Base-by-base conservation (phyloP, 1,140 invertebrate species). In the Caerostris darwini region DNA sequence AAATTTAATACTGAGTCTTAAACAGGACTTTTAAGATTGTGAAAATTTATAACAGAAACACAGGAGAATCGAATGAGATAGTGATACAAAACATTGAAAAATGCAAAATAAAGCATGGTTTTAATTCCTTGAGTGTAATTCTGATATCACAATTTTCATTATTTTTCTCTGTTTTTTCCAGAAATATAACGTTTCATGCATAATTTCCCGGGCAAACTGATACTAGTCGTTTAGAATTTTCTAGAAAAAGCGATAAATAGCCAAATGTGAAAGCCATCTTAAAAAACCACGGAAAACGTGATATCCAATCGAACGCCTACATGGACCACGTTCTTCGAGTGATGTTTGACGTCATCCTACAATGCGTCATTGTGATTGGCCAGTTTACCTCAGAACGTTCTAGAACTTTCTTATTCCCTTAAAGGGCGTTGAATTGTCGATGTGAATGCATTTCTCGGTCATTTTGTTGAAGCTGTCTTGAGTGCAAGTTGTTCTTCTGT, bases 381-480 rank as follows among this genome's bases (percentile, higher is more conserved):
- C 64, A 89, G 86, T 82, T 8, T 34, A 61, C 34, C 69, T n/a
- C 69, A 3, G 93, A 94, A 90, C 57, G 61, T 94, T 94, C 93
- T 90, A 94, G 93, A 94, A 94, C 81, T 64, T 94, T 94, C 93
- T 90, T 77, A 6, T 86, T 58, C 58, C 93, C 88, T 58, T 82
- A 94, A 94, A 94, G 71, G 93, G 93, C 93, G 93, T 34, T 17
- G 17, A 50, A 61, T 85, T 85, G 14, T 14, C 54, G 50, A 12
- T 3, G 7, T 5, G 0, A 3, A 17, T 61, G n/a, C 59, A 81
- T 57, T n/a, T 67, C 8, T 67, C 87, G 57, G 19, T 90, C 88
- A 83, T 90, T 90, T 82, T 5, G 3, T 50, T 17, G 17, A 57
- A 85, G 10, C 10, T 5, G 2, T 85, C 4, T 17, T 85, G 19